Evolutionary conservation across 2,888 invertebrate species (phyloP).

Genomic region (Zhengitettix transpicula): DNA sequence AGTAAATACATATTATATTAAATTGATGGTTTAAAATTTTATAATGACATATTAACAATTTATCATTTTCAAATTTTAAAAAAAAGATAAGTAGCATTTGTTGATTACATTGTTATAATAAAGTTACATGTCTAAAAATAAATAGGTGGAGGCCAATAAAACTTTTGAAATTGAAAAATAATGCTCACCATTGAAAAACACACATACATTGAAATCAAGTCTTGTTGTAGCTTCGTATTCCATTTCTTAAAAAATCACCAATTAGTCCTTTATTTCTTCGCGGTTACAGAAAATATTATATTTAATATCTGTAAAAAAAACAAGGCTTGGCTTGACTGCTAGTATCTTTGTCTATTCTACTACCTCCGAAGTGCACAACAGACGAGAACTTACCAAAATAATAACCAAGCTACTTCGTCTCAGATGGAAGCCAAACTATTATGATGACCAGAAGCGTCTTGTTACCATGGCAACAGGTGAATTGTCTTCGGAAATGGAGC

Average conservation of each 20-base stretch:
- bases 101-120: too few relatives aligned
- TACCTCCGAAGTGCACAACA: not conserved
- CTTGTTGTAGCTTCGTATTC: too few relatives aligned
- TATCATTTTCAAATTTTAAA: too few relatives aligned
- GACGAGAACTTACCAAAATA: not conserved
- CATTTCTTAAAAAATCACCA: too few relatives aligned
- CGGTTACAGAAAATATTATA: not conserved
- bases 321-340: constrained; percentile 1
- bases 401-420: not conserved
- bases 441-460: constrained; percentile 13
- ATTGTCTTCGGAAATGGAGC: constrained; percentile 13
- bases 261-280: not conserved
- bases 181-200: too few relatives aligned
- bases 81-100: too few relatives aligned
- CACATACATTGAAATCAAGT: too few relatives aligned
- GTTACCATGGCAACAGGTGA: constrained; percentile 15
- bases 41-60: too few relatives aligned
- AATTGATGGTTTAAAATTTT: not conserved
- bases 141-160: too few relatives aligned
- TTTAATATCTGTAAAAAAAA: constrained; percentile 2
- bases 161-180: too few relatives aligned
- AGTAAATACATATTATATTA: not conserved
- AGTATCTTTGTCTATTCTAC: not conserved
- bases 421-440: constrained; percentile 4
- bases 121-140: too few relatives aligned